phyloP scores from a whole-genome alignment of 2,888 invertebrate genomes.

The Rutpela maculata region DNA sequence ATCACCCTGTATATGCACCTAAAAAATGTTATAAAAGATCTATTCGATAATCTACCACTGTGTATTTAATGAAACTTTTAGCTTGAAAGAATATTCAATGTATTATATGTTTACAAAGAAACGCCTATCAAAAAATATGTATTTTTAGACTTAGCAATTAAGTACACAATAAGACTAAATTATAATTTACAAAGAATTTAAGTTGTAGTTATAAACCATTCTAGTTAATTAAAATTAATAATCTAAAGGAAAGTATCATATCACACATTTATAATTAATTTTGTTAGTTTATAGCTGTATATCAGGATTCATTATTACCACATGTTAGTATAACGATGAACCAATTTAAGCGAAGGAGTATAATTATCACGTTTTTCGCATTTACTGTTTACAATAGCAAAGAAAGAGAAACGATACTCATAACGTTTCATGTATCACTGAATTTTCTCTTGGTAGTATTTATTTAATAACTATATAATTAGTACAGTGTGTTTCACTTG shows the following conservation, averaged over 20 bases:
- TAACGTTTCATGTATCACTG: too few species aligned
- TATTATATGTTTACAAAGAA: neutral
- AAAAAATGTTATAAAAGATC: too few species aligned
- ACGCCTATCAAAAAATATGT: neutral
- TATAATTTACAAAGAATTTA: constrained; percentile 1
- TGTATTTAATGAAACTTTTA: neutral
- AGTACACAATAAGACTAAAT: neutral
- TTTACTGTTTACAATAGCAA: too few species aligned
- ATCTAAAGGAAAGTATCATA: neutral
- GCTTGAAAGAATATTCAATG: neutral
- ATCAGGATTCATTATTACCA: neutral
- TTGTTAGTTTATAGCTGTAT: neutral
- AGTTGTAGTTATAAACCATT: neutral
- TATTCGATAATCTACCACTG: neutral
- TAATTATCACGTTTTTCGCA: too few species aligned
- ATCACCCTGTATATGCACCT: too few species aligned
- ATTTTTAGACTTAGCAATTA: constrained; percentile 4
- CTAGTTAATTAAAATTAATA: constrained; percentile 11
- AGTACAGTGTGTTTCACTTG: too few species aligned
- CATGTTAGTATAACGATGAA: neutral
- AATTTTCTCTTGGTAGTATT: too few species aligned
- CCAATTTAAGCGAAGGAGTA: too few species aligned
- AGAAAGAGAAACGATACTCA: too few species aligned
- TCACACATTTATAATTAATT: neutral
- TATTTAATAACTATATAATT: too few species aligned